These are phyloP conservation scores for Labeo catla DNA, from an alignment of 2,113 vertebrate species.

Conservation along the genomic window DNA sequence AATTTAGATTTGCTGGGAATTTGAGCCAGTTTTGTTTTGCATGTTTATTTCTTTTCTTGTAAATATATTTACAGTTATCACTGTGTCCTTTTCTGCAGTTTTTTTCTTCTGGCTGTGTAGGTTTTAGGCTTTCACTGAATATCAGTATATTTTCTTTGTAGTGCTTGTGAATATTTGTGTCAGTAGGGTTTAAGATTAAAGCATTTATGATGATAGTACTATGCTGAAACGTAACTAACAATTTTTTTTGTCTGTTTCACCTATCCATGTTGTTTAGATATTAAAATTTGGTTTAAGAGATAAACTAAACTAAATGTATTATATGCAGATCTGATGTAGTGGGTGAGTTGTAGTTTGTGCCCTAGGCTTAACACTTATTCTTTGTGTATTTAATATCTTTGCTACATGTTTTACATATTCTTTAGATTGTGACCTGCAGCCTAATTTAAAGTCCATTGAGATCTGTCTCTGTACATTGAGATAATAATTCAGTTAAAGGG, in stretches of 20 bases:
- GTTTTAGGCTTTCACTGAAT: constrained; percentile 7
- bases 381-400: background rate
- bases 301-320: background rate
- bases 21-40: background rate
- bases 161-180: background rate
- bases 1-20: background rate
- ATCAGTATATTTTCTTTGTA: background rate
- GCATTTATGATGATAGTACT: background rate
- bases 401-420: background rate
- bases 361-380: too few relatives aligned
- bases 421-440: background rate
- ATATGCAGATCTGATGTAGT: background rate
- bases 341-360: background rate
- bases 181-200: background rate
- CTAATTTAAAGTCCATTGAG: background rate
- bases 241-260: background rate
- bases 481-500: background rate
- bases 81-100: background rate
- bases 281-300: background rate
- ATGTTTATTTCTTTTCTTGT: background rate
- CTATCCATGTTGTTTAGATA: background rate
- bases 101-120: background rate
- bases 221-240: background rate
- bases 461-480: background rate
- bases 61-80: background rate